A percentile compares a stretch with the other conserved stretches of the same genome.
These are phyloP conservation scores for Craseonycteris thonglongyai DNA, from an alignment of 2,113 vertebrate genomes.

Conservation along the genomic window DNA sequence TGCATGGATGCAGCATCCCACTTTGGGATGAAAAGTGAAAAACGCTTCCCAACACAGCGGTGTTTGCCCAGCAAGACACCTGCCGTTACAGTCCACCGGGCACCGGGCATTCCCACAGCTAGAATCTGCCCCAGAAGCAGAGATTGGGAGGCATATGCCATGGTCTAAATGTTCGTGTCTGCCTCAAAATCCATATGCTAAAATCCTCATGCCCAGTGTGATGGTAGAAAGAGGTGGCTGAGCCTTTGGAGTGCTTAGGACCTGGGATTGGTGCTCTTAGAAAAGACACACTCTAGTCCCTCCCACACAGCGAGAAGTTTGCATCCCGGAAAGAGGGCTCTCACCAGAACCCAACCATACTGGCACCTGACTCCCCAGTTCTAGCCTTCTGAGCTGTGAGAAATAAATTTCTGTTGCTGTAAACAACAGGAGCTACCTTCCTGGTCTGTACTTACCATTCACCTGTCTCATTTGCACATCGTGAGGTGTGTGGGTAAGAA, in stretches of 20 bases:
- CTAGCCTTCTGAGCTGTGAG: neutral
- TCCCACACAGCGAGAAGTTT: neutral
- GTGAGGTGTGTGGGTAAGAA: neutral
- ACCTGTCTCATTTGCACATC: neutral
- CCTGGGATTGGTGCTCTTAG: neutral
- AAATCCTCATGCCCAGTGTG: neutral
- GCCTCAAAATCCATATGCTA: neutral
- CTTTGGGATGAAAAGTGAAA: neutral
- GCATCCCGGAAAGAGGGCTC: neutral
- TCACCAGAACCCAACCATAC: too few relatives aligned
- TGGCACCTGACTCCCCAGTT: neutral
- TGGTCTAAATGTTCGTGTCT: neutral
- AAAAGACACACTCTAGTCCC: neutral
- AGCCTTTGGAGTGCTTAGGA: neutral
- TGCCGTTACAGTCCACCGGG: accelerated
- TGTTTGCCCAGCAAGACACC: neutral
- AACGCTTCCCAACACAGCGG: neutral
- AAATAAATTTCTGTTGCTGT: neutral
- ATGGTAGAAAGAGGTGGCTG: neutral
- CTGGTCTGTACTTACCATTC: neutral
- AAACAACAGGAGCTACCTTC: neutral
- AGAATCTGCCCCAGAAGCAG: neutral
- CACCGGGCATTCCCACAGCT: too few relatives aligned
- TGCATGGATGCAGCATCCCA: accelerated
- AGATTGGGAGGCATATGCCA: neutral